phyloP scores from a whole-genome alignment of 1,140 invertebrate species.

The Drosophila prosaltans region DNA sequence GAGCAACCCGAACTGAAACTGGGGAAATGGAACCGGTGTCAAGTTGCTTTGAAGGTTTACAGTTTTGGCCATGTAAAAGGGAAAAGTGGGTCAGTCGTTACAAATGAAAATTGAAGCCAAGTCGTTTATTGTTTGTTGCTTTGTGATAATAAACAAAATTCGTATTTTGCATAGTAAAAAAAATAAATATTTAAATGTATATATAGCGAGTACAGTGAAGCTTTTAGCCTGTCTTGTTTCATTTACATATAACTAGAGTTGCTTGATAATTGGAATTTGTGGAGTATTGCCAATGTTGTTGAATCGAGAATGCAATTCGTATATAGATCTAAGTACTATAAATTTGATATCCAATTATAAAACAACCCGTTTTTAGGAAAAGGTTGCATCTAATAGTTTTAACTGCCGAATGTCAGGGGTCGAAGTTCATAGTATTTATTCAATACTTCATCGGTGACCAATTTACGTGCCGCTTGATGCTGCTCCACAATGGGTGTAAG shows the following conservation, averaged over 20 bases:
- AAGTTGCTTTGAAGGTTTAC: conserved; percentile 29
- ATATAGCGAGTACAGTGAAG: conserved; percentile 63
- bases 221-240: conserved; percentile 25
- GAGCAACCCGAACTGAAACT: conserved; percentile 14
- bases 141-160: conserved; percentile 70
- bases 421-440: conserved; percentile 93
- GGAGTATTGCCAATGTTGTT: neutral
- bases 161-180: conserved; percentile 43
- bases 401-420: conserved; percentile 86
- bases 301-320: neutral
- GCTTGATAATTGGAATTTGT: neutral
- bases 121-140: conserved; percentile 64
- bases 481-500: conserved; percentile 88
- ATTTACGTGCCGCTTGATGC: conserved; percentile 92
- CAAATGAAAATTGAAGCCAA: conserved; percentile 48
- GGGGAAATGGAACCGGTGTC: conserved; percentile 26
- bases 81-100: conserved; percentile 61
- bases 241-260: neutral
- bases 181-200: conserved; percentile 42
- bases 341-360: neutral
- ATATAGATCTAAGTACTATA: neutral
- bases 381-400: conserved; percentile 26
- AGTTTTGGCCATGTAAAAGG: conserved; percentile 15
- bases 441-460: conserved; percentile 94
- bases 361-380: neutral